Base-by-base conservation (phyloP, 2,888 invertebrate genomes). In the Chymomyza fuscimana region DNA sequence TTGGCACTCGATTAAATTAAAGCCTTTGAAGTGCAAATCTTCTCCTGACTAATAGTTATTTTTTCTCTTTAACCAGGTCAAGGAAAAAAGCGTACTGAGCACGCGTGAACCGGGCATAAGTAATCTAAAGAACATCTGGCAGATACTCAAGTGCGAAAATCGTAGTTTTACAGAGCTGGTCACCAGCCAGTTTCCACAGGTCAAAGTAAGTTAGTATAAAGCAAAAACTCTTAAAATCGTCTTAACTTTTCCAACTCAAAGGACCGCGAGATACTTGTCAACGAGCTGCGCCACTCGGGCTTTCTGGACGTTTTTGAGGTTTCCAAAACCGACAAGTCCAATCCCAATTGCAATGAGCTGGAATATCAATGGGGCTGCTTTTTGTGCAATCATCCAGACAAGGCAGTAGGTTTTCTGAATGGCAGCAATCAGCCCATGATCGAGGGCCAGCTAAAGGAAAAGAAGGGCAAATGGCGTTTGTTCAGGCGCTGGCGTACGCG, bases 231-330 rank as follows among this genome's bases (percentile, higher is more conserved):
- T 16, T 7, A 52, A 52, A 54, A 54, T 32, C 32, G 10, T 54
- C 0, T n/a, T 22, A 15, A 54, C 19, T 19, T 19, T 54, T 54
- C 10, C 2, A 2, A 32, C 32, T 4, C 32, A 54, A 54, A 95
- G 94, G 97, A 97, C 89, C 97, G 98, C 91, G 97, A 98, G 89
- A 94, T 95, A 85, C 92, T 98, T 60, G 93, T 97, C 56, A 96
- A 95, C 91, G 98, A 98, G 92, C 92, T 98, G 62, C 94, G 97
- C 19, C 94, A 96, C 82, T 95, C 96, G 4, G 96, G 97, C 0
- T 98, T 97, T 92, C 96, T 97, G 92, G 98, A 98, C 92, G 97
- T 98, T 63, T 98, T 98, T 92, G 97, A 97, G 92, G 95, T 96
- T 86, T 94, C 93, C 66, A 93, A 93, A 66, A 92, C 92, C 64